Conservation (phyloP, 1,140 invertebrate species). For the Sesamia nonagrioides region DNA sequence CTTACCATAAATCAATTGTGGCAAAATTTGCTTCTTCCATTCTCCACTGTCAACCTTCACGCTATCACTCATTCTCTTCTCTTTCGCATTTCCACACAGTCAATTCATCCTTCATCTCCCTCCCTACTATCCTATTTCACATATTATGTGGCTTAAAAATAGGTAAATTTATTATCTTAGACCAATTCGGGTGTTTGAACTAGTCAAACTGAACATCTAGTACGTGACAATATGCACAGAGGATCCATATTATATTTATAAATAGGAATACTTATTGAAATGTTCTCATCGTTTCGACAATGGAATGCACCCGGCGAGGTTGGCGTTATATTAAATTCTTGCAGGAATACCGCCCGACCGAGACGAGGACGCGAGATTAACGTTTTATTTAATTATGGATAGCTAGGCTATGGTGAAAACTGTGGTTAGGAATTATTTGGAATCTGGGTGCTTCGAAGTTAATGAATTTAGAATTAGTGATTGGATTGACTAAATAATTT, state of each 20-base stretch:
- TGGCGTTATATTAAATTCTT: slow-evolving; percentile 75
- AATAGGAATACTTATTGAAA: slow-evolving; percentile 16
- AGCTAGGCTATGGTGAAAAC: slow-evolving; percentile 2
- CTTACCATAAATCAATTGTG: too few species aligned
- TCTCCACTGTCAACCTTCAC: too few species aligned
- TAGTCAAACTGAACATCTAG: neutral
- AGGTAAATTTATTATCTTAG: neutral
- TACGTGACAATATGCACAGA: slow-evolving; percentile 60
- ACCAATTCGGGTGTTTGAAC: neutral
- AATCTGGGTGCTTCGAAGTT: neutral
- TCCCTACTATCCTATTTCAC: too few species aligned
- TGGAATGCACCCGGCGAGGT: slow-evolving; percentile 59
- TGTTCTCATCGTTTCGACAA: slow-evolving; percentile 33
- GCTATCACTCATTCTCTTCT: too few species aligned
- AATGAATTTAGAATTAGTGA: too few species aligned
- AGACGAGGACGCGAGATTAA: slow-evolving; percentile 42
- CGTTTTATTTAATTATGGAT: slow-evolving; percentile 38
- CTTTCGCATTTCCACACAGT: too few species aligned
- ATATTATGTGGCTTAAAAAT: too few species aligned
- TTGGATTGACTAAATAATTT: too few species aligned
- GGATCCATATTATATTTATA: slow-evolving; percentile 38
- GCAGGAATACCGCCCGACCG: slow-evolving; percentile 48
- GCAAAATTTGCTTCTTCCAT: too few species aligned
- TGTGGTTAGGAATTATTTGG: neutral
- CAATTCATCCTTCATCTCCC: too few species aligned